Evolutionary conservation across 1,140 invertebrate genomes (phyloP).

Genomic region (Caerostris extrusa): DNA sequence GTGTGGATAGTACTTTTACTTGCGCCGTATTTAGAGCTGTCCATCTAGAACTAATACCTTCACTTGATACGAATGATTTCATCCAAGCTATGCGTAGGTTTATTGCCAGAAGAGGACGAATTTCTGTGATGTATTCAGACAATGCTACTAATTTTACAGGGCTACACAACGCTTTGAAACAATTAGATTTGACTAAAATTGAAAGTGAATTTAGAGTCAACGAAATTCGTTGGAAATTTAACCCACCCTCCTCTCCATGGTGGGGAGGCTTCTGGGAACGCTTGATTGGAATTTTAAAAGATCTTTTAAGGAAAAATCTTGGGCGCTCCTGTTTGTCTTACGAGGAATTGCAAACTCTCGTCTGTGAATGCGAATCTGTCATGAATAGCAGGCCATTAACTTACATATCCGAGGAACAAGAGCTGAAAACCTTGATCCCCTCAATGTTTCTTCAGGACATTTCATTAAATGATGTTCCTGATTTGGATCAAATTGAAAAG

Average conservation of each 20-base stretch:
- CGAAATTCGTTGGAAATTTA: no score
- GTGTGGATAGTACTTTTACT: no score
- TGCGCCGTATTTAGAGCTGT: constrained; percentile 73
- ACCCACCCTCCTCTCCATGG: no score
- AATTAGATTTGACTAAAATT: constrained; percentile 78
- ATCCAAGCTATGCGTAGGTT: constrained; percentile 81
- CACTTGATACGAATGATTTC: constrained; percentile 81
- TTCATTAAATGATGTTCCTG: constrained; percentile 28
- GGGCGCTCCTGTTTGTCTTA: not conserved
- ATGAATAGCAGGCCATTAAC: constrained; percentile 63
- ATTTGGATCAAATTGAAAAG: constrained; percentile 42
- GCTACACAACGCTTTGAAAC: no score
- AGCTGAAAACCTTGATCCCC: constrained; percentile 15
- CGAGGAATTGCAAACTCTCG: constrained; percentile 30
- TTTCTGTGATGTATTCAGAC: no score
- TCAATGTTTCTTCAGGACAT: constrained; percentile 47
- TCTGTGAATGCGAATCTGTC: constrained; percentile 51
- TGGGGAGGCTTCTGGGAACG: constrained; percentile 5
- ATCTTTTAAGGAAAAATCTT: constrained; percentile 29
- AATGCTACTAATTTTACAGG: no score
- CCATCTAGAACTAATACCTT: constrained; percentile 80
- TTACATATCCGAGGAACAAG: constrained; percentile 44
- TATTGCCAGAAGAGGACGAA: constrained; percentile 77
- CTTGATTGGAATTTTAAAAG: constrained; percentile 43
- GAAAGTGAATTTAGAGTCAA: not conserved